Evolutionary conservation across 2,888 invertebrate species (phyloP), one percentile per base, ranked within the genome.

Genomic region (Falcaria lacertinaria): DNA sequence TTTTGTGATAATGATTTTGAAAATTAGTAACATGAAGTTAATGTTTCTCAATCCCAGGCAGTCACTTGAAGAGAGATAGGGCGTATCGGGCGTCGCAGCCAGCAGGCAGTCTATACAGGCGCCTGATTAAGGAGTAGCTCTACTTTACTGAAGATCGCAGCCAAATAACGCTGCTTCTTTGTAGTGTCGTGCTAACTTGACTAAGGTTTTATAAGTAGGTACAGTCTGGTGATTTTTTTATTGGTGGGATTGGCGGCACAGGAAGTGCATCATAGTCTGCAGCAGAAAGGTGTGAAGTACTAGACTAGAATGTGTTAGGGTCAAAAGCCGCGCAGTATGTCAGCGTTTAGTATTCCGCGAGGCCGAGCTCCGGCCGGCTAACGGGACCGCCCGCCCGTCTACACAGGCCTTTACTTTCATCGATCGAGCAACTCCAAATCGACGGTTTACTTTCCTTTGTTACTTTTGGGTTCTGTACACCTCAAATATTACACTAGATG

Each of bases 301-400:
- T 75, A 84, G 80, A 76, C 83, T 86, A 88, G 86, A 88, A 88
- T 86, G 87, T 87, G 67, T 68, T 83, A 87, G 87, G 88, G 89
- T 88, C 89, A 89, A 88, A 88, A 87, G 82, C 88, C 89, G 86
- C 85, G 83, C 76, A 85, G 88, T 89, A 76, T 89, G 88, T 89
- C 88, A 89, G 86, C 78, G 86, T 80, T 89, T 87, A 87, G 88
- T 88, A 88, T 89, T 87, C 88, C 83, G 80, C 78, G 81, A 78
- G 85, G 69, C 71, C 72, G 73, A 69, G 73, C 75, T 72, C 75
- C 76, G 77, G 78, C 79, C 84, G 69, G 69, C 72, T 88, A 89
- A 86, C 88, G 87, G 88, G 82, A 87, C 80, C 69, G 65, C 57
- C 60, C 69, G 70, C 57, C 74, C 76, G 81, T 83, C 84, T 82